Evolutionary conservation across 2,113 vertebrate species (phyloP).

Genomic region (Ophiodon elongatus): DNA sequence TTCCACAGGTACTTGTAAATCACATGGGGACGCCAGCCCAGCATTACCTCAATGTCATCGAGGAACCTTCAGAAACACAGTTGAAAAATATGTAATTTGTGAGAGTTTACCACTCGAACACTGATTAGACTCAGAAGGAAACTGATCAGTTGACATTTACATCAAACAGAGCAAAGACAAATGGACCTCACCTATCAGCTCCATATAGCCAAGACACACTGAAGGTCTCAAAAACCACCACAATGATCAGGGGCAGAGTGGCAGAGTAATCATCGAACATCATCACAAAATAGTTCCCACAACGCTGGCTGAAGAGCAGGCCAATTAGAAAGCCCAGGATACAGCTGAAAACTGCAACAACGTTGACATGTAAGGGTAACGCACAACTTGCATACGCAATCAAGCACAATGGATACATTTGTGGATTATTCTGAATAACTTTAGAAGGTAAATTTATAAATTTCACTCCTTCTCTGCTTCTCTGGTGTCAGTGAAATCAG

Average conservation of each 20-base stretch:
- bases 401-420: background rate
- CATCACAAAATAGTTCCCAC: slow-evolving; percentile 88
- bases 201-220: slow-evolving; percentile 89
- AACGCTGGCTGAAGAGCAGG: slow-evolving; percentile 86
- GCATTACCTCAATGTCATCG: slow-evolving; percentile 83
- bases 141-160: background rate
- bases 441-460: background rate
- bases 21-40: slow-evolving; percentile 80
- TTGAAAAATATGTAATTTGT: too few species aligned
- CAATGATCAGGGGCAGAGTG: slow-evolving; percentile 85
- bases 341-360: slow-evolving; percentile 81
- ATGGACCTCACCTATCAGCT: slow-evolving; percentile 85
- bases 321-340: slow-evolving; percentile 83
- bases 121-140: background rate
- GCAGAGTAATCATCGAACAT: slow-evolving; percentile 90
- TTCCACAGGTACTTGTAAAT: slow-evolving; percentile 87
- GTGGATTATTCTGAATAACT: background rate
- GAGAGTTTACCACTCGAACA: too few species aligned
- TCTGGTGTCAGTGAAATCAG: background rate
- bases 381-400: background rate
- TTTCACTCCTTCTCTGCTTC: background rate
- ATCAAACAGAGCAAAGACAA: background rate
- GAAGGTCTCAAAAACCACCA: slow-evolving; percentile 86
- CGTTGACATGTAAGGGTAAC: background rate
- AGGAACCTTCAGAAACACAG: slow-evolving; percentile 81